Conservation (phyloP, 2,113 vertebrate species). For the Camelus bactrianus region DNA sequence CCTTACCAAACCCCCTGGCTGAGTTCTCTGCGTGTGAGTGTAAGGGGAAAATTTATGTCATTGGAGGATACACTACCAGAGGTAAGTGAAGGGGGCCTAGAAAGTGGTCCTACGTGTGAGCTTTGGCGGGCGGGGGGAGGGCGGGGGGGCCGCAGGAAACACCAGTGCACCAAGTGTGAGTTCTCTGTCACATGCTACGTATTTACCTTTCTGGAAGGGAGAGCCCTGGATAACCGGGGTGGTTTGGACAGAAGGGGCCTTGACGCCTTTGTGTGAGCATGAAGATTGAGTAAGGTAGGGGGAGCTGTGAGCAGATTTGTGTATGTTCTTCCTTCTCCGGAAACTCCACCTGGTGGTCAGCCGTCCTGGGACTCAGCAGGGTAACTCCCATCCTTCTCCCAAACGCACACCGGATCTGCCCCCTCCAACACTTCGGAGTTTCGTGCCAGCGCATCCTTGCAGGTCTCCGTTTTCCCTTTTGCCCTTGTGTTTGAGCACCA, state of each 20-base stretch:
- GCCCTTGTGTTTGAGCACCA: neutral
- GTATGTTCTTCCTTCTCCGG: neutral
- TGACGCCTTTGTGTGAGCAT: neutral
- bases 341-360: neutral
- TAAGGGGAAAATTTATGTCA: constrained; percentile 95
- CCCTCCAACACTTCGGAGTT: neutral
- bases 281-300: neutral
- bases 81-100: constrained; percentile 84
- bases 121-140: neutral
- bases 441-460: neutral
- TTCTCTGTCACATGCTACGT: too few species aligned
- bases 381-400: neutral
- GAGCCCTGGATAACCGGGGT: neutral
- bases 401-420: rapidly evolving
- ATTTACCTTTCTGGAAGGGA: neutral
- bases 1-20: constrained; percentile 94
- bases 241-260: neutral
- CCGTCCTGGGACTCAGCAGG: neutral
- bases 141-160: neutral
- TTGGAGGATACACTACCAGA: constrained; percentile 96
- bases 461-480: neutral
- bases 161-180: neutral
- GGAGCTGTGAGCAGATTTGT: neutral
- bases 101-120: neutral
- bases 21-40: constrained; percentile 98